Conservation (phyloP, 2,113 vertebrate genomes). For the Esox niger region DNA sequence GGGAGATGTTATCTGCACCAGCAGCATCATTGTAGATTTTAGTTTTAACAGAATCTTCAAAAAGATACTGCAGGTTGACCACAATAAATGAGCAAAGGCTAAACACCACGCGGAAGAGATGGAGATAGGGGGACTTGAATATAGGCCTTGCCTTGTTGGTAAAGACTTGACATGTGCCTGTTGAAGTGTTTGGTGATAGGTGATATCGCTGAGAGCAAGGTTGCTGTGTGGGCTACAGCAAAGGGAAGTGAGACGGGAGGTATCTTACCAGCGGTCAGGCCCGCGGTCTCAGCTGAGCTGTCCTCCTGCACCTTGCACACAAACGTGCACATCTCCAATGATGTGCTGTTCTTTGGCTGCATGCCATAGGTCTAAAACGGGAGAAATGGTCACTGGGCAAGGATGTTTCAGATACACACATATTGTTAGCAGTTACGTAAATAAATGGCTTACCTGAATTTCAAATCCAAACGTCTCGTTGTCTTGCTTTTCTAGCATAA, state of each 20-base stretch:
- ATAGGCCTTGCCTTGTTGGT: no score
- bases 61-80: no score
- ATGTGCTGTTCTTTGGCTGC: constrained; percentile 62
- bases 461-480: constrained; percentile 94
- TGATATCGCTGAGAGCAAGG: not conserved
- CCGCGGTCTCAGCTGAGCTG: constrained; percentile 82
- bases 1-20: no score
- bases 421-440: not conserved
- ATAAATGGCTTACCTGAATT: constrained; percentile 81
- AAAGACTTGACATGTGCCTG: no score
- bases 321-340: constrained; percentile 78
- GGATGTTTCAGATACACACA: not conserved
- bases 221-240: not conserved
- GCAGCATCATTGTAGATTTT: no score
- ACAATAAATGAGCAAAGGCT: no score
- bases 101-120: no score
- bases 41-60: no score
- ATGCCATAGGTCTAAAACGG: constrained; percentile 78
- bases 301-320: constrained; percentile 82
- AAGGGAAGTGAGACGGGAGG: constrained; percentile 12
- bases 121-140: no score
- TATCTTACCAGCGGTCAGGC: constrained; percentile 84
- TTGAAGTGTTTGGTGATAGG: not conserved
- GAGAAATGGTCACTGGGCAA: constrained; percentile 7
- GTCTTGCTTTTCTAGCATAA: constrained; percentile 82